phyloP scores from a whole-genome alignment of 2,888 invertebrate species.

The Caenorhabditis sp. region DNA sequence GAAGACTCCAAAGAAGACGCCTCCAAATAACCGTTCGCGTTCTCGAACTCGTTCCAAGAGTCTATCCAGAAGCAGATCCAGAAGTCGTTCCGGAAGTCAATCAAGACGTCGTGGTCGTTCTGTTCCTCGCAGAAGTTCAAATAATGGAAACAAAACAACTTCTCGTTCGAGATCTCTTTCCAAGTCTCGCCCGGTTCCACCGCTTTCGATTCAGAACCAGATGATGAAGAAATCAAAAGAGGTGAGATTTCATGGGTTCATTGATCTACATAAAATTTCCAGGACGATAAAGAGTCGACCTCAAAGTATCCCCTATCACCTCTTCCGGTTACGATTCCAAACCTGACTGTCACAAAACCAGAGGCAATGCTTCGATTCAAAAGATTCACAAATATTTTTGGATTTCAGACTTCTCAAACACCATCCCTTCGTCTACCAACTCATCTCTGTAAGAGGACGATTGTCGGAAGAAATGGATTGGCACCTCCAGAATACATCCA shows the following conservation, averaged over 20 bases:
- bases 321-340: neutral
- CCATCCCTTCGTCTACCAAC: conserved; percentile 33
- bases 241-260: conserved; percentile 1
- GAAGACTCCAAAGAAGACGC: no score
- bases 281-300: no score
- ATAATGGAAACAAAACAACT: neutral
- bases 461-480: conserved; percentile 15
- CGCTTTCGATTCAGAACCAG: conserved; percentile 7
- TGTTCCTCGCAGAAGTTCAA: neutral
- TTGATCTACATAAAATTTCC: no score
- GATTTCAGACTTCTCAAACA: conserved; percentile 9
- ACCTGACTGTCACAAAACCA: neutral
- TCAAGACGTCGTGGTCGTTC: neutral
- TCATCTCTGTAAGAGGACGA: conserved; percentile 11
- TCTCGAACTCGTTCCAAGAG: conserved; percentile 22
- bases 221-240: neutral
- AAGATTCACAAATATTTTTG: neutral
- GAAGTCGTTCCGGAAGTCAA: neutral
- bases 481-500: conserved; percentile 27
- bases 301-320: neutral
- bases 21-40: conserved; percentile 11
- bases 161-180: conserved; percentile 13
- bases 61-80: conserved; percentile 29
- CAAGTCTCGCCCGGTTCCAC: conserved; percentile 1
- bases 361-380: neutral